Conservation (phyloP, 2,797 vertebrate genomes). For the Catostomus latipinnis region DNA sequence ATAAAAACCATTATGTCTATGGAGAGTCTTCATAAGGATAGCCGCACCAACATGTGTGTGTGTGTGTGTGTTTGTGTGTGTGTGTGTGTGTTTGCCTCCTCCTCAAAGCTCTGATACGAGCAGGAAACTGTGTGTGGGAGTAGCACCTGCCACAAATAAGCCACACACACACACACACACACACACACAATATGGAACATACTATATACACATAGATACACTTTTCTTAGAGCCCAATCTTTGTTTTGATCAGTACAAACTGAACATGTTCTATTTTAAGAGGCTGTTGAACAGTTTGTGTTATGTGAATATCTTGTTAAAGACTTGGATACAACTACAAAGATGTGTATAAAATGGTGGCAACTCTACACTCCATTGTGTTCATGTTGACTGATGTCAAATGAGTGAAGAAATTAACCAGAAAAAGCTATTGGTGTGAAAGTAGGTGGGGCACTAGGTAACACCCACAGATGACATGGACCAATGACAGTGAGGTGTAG, state of each 20-base stretch:
- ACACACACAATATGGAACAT: constrained; percentile 49
- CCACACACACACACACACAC: constrained; percentile 42
- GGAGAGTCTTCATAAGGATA: too few relatives aligned
- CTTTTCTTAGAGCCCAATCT: constrained; percentile 54
- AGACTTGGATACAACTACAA: too few relatives aligned
- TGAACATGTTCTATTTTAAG: neutral
- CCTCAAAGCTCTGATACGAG: constrained; percentile 61
- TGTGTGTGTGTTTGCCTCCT: constrained; percentile 51
- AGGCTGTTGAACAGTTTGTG: constrained; percentile 19
- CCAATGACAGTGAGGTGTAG: too few relatives aligned
- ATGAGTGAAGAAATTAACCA: too few relatives aligned
- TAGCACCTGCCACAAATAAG: constrained; percentile 75
- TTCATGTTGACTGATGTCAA: too few relatives aligned
- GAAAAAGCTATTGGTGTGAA: too few relatives aligned
- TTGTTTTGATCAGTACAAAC: constrained; percentile 63
- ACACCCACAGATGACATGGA: too few relatives aligned
- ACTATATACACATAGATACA: constrained; percentile 45
- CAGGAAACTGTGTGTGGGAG: constrained; percentile 78
- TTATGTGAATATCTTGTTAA: neutral
- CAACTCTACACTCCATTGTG: too few relatives aligned
- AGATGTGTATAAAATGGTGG: too few relatives aligned
- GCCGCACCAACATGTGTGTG: too few relatives aligned
- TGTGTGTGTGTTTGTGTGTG: neutral
- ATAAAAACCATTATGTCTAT: too few relatives aligned
- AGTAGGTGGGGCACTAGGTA: too few relatives aligned